phyloP scores from a whole-genome alignment of 2,797 vertebrate genomes.

The Pristis pectinata region DNA sequence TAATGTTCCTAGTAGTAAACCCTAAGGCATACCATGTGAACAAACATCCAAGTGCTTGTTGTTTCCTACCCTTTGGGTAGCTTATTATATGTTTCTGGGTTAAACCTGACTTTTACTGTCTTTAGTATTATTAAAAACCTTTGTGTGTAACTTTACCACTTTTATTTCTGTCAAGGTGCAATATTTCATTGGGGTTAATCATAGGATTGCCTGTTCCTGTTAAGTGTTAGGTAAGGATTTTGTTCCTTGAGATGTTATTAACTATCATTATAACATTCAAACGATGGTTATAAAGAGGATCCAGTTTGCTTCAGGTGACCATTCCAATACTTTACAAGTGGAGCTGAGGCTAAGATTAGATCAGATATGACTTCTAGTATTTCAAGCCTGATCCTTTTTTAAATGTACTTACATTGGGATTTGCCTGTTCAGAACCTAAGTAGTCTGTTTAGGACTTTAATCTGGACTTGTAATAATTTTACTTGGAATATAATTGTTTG shows the following conservation, averaged over 20 bases:
- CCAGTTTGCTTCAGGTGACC: too few species aligned
- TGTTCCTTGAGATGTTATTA: too few species aligned
- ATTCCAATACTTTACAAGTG: too few species aligned
- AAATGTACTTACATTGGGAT: not conserved
- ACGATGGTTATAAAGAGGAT: too few species aligned
- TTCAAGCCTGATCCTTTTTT: too few species aligned
- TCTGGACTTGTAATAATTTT: not conserved
- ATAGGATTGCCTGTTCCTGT: too few species aligned
- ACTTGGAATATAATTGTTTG: not conserved
- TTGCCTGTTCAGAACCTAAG: not conserved
- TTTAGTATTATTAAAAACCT: not conserved
- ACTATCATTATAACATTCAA: too few species aligned
- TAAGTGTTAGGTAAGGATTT: too few species aligned
- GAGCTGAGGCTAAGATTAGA: too few species aligned
- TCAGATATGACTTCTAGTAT: too few species aligned
- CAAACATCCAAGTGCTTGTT: not conserved
- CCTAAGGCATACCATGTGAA: not conserved
- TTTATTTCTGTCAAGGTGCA: not conserved
- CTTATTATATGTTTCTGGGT: not conserved
- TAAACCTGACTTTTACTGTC: not conserved
- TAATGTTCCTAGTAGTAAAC: not conserved
- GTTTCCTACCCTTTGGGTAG: not conserved
- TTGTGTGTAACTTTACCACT: not conserved
- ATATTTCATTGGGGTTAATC: not conserved
- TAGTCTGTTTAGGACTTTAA: not conserved